Conservation (phyloP, 1,140 invertebrate species). For the Papilio machaon region DNA sequence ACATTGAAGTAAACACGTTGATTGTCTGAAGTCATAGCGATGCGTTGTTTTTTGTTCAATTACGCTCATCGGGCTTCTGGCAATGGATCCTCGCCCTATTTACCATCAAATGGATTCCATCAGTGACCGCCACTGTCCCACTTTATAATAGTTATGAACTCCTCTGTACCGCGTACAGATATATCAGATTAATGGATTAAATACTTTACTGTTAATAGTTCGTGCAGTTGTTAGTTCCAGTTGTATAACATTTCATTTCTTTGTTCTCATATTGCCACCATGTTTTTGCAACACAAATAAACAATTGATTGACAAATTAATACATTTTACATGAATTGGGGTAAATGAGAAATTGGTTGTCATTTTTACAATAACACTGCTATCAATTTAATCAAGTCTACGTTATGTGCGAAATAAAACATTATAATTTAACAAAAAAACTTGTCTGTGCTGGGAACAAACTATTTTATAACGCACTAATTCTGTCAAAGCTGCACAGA, state of each 20-base stretch:
- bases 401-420: background rate
- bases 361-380: no score
- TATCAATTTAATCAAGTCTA: no score
- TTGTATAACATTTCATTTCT: background rate
- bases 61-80: constrained; percentile 46
- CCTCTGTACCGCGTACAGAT: background rate
- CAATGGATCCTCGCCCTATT: constrained; percentile 26
- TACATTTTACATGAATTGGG: no score
- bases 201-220: background rate
- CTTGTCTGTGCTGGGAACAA: background rate
- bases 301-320: no score
- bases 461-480: constrained; percentile 14
- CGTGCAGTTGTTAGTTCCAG: background rate
- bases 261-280: background rate
- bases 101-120: constrained; percentile 25
- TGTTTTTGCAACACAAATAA: no score
- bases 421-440: background rate
- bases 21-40: constrained; percentile 49
- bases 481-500: constrained; percentile 9
- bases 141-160: constrained; percentile 29
- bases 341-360: no score
- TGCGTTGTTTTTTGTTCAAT: constrained; percentile 44
- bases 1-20: constrained; percentile 40
- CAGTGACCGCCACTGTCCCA: constrained; percentile 23
- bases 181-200: constrained; percentile 19